Base-by-base conservation (phyloP, 2,113 vertebrate species). In the Thomomys bottae region DNA sequence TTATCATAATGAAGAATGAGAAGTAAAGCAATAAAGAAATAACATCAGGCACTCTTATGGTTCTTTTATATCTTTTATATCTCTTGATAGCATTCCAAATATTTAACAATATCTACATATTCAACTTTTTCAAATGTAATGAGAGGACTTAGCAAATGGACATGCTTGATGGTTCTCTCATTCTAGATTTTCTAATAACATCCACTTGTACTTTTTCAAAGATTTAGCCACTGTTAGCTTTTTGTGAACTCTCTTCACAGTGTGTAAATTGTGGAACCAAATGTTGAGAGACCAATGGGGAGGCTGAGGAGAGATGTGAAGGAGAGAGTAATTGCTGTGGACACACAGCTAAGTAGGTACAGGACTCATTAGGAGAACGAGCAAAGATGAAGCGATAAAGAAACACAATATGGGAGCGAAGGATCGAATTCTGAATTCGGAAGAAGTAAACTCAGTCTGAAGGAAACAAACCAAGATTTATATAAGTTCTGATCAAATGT, bases 401-500 rank as follows among this genome's bases (percentile, higher is more conserved):
- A 94, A 92, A 88, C 30, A 45, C 38, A 68, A 63, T n/a, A 80
- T 38, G 42, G 71, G 64, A 23, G 42, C 57, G 28, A 80, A 79
- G 59, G 83, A 49, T 66, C 76, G 34, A 66, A 54, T 42, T 90
- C 80, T 92, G 54, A 84, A 87, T 21, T 23, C 26, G 87, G 84
- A 61, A 93, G 90, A 93, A 88, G 90, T 84, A 84, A 90, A 86
- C 76, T 78, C 45, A 49, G 77, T 36, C 61, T 36, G 18, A 67
- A 90, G 90, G 90, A 89, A 95, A 59, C 83, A 64, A 87, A 87
- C 67, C 90, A 86, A 90, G 90, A 94, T 90, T 92, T 88, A 95
- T 96, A 88, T 77, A 77, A 59, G 90, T 90, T 93, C 88, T 96
- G 94, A 95, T 95, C 94, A 91, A 75, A 90, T 92, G 95, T 96